phyloP scores from a whole-genome alignment of 2,113 vertebrate species.

The Coryphaenoides rupestris region DNA sequence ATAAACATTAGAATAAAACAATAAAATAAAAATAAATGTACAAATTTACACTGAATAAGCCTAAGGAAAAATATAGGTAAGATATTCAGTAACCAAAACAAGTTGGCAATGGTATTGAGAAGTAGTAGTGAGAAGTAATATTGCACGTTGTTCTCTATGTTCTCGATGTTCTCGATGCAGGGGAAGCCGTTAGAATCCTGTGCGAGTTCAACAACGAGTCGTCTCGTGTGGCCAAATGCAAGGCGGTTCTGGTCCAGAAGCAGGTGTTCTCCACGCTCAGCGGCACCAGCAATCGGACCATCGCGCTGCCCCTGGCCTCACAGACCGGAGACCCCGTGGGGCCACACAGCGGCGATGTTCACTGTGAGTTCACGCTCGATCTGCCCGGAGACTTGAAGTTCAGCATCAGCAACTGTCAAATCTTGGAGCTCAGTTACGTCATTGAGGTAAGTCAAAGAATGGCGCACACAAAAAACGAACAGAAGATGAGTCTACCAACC shows the following conservation, averaged over 20 bases:
- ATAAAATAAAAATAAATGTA: too few species aligned
- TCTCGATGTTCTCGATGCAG: slow-evolving; percentile 33
- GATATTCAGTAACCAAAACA: too few species aligned
- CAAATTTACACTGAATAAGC: too few species aligned
- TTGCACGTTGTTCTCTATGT: too few species aligned
- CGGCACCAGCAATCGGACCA: rapidly evolving
- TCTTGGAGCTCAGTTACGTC: slow-evolving; percentile 35
- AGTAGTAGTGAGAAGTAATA: too few species aligned
- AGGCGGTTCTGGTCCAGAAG: slow-evolving; percentile 37
- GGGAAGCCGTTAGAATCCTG: slow-evolving; percentile 44
- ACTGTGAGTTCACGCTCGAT: slow-evolving; percentile 26
- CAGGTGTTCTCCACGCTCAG: slow-evolving; percentile 24
- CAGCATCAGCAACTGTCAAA: slow-evolving; percentile 54
- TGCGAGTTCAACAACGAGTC: slow-evolving; percentile 46
- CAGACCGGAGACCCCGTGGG: neutral
- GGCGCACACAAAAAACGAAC: too few species aligned
- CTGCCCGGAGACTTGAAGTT: slow-evolving; percentile 20
- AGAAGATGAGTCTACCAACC: too few species aligned
- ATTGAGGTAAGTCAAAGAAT: slow-evolving; percentile 43
- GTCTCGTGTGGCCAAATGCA: slow-evolving; percentile 23
- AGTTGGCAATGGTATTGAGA: too few species aligned
- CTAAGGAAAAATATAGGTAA: too few species aligned
- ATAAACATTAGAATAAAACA: too few species aligned
- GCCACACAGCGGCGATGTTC: slow-evolving; percentile 1
- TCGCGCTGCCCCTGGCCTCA: neutral